phyloP scores from a whole-genome alignment of 2,888 invertebrate genomes.

The Aquatica leii region DNA sequence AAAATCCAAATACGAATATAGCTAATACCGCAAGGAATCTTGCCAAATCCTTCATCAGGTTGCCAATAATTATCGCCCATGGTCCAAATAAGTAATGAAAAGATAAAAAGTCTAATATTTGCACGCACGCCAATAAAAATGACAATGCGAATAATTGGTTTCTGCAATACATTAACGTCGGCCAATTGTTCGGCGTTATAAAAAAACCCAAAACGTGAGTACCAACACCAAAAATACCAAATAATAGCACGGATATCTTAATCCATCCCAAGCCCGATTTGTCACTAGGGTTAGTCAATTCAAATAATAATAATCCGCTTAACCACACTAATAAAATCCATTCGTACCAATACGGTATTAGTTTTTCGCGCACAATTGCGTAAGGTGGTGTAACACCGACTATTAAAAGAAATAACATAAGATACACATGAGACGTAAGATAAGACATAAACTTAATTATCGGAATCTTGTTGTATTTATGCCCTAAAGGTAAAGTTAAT shows the following conservation, averaged over 20 bases:
- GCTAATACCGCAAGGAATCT: conserved; percentile 96
- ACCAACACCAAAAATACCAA: conserved; percentile 90
- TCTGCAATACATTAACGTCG: conserved; percentile 89
- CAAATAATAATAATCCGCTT: conserved; percentile 92
- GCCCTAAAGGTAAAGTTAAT: conserved; percentile 93
- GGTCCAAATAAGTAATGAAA: conserved; percentile 99
- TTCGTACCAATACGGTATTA: conserved; percentile 95
- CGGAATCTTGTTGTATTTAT: conserved; percentile 97
- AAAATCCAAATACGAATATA: conserved; percentile 98
- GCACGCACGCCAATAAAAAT: conserved; percentile 95
- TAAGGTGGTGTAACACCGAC: conserved; percentile 90
- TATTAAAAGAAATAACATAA: conserved; percentile 91
- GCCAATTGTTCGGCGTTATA: conserved; percentile 73
- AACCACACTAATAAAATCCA: conserved; percentile 95
- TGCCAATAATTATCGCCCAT: conserved; percentile 99
- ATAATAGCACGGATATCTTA: conserved; percentile 84
- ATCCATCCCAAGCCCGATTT: conserved; percentile 97
- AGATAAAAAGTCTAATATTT: conserved; percentile 96
- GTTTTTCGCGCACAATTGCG: conserved; percentile 78
- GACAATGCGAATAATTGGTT: conserved; percentile 98
- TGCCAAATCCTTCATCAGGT: conserved; percentile 92
- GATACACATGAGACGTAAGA: conserved; percentile 96
- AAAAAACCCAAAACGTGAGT: conserved; percentile 86
- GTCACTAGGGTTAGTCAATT: conserved; percentile 97
- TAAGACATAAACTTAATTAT: conserved; percentile 99